Evolutionary conservation across 2,113 vertebrate genomes (phyloP).

Genomic region (Ictidomys tridecemlineatus): DNA sequence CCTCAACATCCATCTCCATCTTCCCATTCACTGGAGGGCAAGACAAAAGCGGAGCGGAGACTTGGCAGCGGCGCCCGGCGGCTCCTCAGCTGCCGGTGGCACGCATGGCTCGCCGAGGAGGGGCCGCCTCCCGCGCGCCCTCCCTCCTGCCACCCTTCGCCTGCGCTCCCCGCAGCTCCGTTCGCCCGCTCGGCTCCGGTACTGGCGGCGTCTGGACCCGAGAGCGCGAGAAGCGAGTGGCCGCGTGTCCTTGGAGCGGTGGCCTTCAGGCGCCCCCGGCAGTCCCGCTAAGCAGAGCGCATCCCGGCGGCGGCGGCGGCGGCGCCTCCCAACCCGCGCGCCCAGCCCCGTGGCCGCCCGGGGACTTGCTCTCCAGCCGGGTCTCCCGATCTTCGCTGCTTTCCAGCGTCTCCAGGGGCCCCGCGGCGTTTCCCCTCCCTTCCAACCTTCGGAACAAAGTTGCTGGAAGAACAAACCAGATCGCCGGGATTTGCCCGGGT

Average conservation of each 20-base stretch:
- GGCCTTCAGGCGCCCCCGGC: slow-evolving; percentile 87
- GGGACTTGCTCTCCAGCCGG: slow-evolving; percentile 84
- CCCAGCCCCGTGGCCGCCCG: slow-evolving; percentile 86
- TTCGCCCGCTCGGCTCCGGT: slow-evolving; percentile 69
- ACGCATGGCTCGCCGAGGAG: slow-evolving; percentile 85
- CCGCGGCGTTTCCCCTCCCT: slow-evolving; percentile 42
- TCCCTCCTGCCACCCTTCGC: slow-evolving; percentile 72
- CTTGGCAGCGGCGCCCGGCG: slow-evolving; percentile 85
- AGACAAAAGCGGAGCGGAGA: slow-evolving; percentile 87
- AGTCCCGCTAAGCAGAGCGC: slow-evolving; percentile 87
- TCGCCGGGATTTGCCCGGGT: slow-evolving; percentile 56
- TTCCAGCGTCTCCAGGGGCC: not conserved
- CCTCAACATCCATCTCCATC: slow-evolving; percentile 94
- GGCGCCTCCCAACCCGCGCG: slow-evolving; percentile 87
- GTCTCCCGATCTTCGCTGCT: slow-evolving; percentile 71
- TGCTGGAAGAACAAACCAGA: slow-evolving; percentile 78
- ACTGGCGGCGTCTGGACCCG: slow-evolving; percentile 70
- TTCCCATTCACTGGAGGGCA: slow-evolving; percentile 89
- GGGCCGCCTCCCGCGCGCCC: slow-evolving; percentile 80
- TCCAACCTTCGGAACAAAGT: slow-evolving; percentile 86
- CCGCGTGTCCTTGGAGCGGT: slow-evolving; percentile 84
- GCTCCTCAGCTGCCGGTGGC: slow-evolving; percentile 85
- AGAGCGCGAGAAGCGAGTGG: slow-evolving; percentile 18
- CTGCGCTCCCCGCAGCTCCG: slow-evolving; percentile 67
- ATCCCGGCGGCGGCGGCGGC: slow-evolving; percentile 85